Base-by-base conservation (phyloP, 2,888 invertebrate species). In the Scaptomyza caliginosa region DNA sequence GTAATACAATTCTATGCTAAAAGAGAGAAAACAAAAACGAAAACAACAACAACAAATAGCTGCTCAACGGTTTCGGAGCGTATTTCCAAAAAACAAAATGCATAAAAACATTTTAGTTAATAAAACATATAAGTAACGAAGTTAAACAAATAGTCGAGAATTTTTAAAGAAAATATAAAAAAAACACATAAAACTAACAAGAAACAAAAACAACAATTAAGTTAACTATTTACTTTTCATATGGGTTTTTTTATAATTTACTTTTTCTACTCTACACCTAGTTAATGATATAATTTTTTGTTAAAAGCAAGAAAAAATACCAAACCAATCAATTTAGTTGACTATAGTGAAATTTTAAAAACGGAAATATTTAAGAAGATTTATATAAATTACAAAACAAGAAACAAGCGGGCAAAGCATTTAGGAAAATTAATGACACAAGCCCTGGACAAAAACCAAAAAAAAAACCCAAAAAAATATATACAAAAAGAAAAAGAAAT, bases 1-100 rank as follows among this genome's bases (percentile, higher is more conserved):
- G 39, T 63, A 57, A 55, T 52, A 26, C 49, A 65, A 49, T 77
- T 78, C 50, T 70, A 79, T 69, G 58, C 59, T 72, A 54, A 51
- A 6, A 52, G 59, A 39, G 36, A 54, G 6, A n/a, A 45, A 66
- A 43, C 66, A 52, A 55, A 51, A 65, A 69, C 23, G 43, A 65
- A 30, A 69, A 68, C 26, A 69, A 67, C 43, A 65, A 70, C 57
- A 74, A 74, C 71, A 79, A 81, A 84, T 77, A 89, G 81, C 88
- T 88, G 91, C 90, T 91, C 90, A 90, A 88, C 88, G 90, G 90
- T 90, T 90, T 90, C 90, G 90, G 90, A 90, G 90, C 90, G 88
- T 86, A 80, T 89, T 88, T 89, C 89, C 88, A 86, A 83, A 87
- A 68, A 78, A 77, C 62, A 28, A 66, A 32, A 23, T n/a, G n/a